Percentiles rank a stretch among this genome's conserved stretches.
Conservation (phyloP, 1,140 invertebrate genomes). For the Danaus plexippus region DNA sequence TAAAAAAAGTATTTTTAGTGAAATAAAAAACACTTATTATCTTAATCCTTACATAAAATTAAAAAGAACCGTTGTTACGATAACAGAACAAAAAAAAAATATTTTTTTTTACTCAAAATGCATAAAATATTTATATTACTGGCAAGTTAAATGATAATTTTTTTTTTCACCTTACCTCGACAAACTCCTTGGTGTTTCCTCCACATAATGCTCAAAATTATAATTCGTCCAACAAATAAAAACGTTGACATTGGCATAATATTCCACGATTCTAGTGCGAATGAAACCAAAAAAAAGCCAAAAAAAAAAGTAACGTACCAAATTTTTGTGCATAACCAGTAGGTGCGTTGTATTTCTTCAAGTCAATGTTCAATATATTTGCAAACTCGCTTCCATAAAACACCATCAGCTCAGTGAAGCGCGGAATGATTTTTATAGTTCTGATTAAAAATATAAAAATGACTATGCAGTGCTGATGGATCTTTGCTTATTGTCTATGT, state of each 20-base stretch:
- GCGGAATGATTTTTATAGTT: constrained; percentile 64
- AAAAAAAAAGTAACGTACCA: constrained; percentile 12
- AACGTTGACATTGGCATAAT: background rate
- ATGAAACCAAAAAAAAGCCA: too few relatives aligned
- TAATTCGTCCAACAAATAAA: background rate
- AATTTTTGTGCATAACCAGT: constrained; percentile 22
- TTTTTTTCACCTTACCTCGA: too few relatives aligned
- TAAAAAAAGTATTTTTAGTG: too few relatives aligned
- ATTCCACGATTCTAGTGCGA: too few relatives aligned
- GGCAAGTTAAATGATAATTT: background rate
- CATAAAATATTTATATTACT: background rate
- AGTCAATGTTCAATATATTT: constrained; percentile 48
- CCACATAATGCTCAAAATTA: too few relatives aligned
- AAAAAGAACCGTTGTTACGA: too few relatives aligned
- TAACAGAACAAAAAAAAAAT: too few relatives aligned
- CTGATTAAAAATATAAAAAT: constrained; percentile 25
- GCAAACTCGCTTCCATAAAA: constrained; percentile 72
- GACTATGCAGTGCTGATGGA: background rate
- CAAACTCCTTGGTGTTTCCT: background rate
- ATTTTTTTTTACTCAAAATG: too few relatives aligned
- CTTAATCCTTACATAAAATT: too few relatives aligned
- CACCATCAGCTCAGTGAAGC: constrained; percentile 71
- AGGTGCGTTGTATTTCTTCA: constrained; percentile 31
- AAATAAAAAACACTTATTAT: too few relatives aligned
- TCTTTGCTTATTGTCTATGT: background rate